phyloP scores from a whole-genome alignment of 2,888 invertebrate species.

The Mesorhabditis sp. region DNA sequence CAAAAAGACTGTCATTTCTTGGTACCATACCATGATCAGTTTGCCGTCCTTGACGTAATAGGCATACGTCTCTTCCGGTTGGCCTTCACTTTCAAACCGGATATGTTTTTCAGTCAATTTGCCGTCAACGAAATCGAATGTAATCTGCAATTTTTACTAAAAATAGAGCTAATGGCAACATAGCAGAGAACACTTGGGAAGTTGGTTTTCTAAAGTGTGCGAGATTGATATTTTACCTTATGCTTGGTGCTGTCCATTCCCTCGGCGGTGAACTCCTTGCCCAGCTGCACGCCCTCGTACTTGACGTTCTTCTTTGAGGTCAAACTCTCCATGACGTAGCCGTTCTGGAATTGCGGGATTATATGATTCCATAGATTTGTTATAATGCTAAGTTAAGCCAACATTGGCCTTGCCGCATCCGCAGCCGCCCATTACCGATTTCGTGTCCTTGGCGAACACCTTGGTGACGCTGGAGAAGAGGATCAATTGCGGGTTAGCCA shows the following conservation, averaged over 20 bases:
- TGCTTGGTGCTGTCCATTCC: conserved; percentile 52
- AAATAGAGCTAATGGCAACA: too few species aligned
- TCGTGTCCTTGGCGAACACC: conserved; percentile 29
- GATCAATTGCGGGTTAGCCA: conserved; percentile 48
- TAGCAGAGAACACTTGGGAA: background rate
- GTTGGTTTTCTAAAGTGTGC: background rate
- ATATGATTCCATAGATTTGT: too few species aligned
- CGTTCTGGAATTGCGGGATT: too few species aligned
- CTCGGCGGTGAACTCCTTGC: conserved; percentile 48
- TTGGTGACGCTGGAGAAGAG: conserved; percentile 50
- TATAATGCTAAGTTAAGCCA: background rate
- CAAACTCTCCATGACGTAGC: conserved; percentile 44
- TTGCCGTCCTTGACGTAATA: conserved; percentile 49
- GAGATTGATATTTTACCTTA: conserved; percentile 20
- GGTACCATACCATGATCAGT: conserved; percentile 39
- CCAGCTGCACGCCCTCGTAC: conserved; percentile 45
- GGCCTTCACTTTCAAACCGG: conserved; percentile 45
- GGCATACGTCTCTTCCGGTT: conserved; percentile 48
- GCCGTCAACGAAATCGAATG: conserved; percentile 41
- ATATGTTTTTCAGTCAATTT: conserved; percentile 49
- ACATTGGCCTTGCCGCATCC: conserved; percentile 8
- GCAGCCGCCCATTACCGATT: conserved; percentile 8
- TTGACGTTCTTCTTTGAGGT: conserved; percentile 48
- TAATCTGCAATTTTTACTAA: conserved; percentile 47
- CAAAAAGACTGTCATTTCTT: background rate